Evolutionary conservation across 2,888 invertebrate species (phyloP).

Genomic region (Trisateles emortualis): DNA sequence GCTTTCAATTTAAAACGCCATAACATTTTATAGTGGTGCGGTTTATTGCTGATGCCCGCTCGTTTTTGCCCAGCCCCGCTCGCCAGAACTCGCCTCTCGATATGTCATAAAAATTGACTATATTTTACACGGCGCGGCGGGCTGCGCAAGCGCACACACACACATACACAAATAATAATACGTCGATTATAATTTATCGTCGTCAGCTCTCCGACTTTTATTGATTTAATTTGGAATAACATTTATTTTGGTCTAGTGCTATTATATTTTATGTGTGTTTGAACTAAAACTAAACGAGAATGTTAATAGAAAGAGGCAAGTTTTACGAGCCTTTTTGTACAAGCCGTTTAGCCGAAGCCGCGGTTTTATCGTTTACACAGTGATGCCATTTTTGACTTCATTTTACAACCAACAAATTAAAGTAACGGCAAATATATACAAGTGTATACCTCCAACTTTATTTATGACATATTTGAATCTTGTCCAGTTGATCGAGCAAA

Average conservation of each 20-base stretch:
- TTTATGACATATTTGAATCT: not conserved
- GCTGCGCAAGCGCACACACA: not conserved
- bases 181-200: constrained; percentile 20
- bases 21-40: constrained; percentile 38
- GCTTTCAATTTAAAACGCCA: constrained; percentile 44
- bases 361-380: not conserved
- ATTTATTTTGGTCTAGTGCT: constrained; percentile 14
- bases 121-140: constrained; percentile 28
- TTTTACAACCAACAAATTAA: not conserved
- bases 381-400: not conserved
- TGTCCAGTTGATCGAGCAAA: too few relatives aligned
- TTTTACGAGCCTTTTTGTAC: constrained; percentile 8
- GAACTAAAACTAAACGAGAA: constrained; percentile 12
- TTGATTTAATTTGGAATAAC: constrained; percentile 21
- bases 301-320: constrained; percentile 6
- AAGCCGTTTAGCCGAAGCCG: not conserved
- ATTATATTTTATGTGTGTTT: constrained; percentile 12
- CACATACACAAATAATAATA: constrained; percentile 9
- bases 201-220: constrained; percentile 17
- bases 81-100: constrained; percentile 15
- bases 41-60: constrained; percentile 38
- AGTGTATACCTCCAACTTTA: not conserved
- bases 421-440: not conserved
- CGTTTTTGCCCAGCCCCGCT: constrained; percentile 34
- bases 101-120: constrained; percentile 36